Base-by-base conservation (phyloP, 2,797 vertebrate species). In the Fistularia commersonii region DNA sequence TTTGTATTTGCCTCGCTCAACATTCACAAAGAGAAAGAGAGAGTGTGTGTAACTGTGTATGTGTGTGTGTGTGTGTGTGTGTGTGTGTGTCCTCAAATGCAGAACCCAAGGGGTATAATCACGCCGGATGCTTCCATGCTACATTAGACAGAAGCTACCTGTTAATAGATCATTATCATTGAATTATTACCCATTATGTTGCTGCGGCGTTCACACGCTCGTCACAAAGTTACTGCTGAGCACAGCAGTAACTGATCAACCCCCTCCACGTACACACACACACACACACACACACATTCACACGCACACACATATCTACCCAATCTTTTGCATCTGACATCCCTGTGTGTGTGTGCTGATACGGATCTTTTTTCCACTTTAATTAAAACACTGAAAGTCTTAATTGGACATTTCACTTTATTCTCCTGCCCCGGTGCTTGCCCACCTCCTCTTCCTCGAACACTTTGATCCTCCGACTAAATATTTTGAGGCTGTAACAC, bases 81-180 rank as follows among this genome's bases (percentile, higher is more conserved):
- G 45, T 52, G 53, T 53, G 69, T 57, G 61, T 51, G 42, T 57
- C 54, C 50, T 65, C 40, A 15, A n/a, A 59, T 46, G 51, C 53
- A 48, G 61, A 45, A 74, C 69, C 55, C 41, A 61, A 74, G 66
- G 48, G 52, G 68, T 71, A 48, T 41, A 42, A 61, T 32, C 43
- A 48, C 50, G 50, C 66, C 57, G 62, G 45, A 66, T 69, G 36
- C 61, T 62, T 77, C 58, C 45, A 55, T 41, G 55, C 43, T 48
- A 53, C 62, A 64, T 77, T 75, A 63, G 52, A 84, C 64, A 72
- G 66, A 64, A 63, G 56, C 61, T 75, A 81, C 73, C 69, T 77
- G 77, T 74, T 85, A 83, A 84, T 72, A 80, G 83, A 82, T 81
- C 77, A 82, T 89, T 86, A 88, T 53, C 52, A 61, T 77, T 69